Base-by-base conservation (phyloP, 2,888 invertebrate genomes). In the Dasypogon diadema region DNA sequence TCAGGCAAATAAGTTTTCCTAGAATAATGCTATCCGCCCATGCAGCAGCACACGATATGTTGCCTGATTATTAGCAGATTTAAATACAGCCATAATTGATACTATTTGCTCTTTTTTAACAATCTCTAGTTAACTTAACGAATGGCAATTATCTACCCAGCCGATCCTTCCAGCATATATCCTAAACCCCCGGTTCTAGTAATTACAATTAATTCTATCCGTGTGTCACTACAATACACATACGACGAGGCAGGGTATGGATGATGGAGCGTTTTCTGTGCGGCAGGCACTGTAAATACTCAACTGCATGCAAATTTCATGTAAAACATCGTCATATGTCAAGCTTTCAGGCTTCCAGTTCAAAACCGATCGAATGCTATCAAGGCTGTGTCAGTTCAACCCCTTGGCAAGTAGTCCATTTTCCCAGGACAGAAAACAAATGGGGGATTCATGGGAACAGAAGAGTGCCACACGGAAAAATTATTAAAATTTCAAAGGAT, bases 81-180 rank as follows among this genome's bases (percentile, higher is more conserved):
- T 30, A 30, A 30, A 30, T 30, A 30, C 30, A 8, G 8, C 8
- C 48, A n/a, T 48, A 48, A 48, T 48, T 48, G 48, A 14, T 48
- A n/a, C 48, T 48, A 48, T 48, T 48, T 48, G 48, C n/a, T n/a
- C n/a, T n/a, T 16, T 16, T 48, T 48, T 48, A 48, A 14, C n/a
- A 48, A n/a, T 48, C 48, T 48, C 48, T 1, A 5, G 48, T 4
- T 48, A 5, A 30, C 48, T 5, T 14, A 10, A 12, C 8, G 5
- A 14, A 48, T n/a, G 4, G 48, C 12, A 16, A 48, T n/a, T 48
- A 5, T 2, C 48, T n/a, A 5, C 48, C n/a, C 48, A n/a, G n/a
- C 37, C 3, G 30, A 5, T 30, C 30, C 4, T 30, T 16, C 48
- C 14, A 16, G 48, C n/a, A 48, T 48, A 48, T 2, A n/a, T 48